Conservation (phyloP, 35 echinoderm and acorn worm species). For the Patiria miniata region DNA sequence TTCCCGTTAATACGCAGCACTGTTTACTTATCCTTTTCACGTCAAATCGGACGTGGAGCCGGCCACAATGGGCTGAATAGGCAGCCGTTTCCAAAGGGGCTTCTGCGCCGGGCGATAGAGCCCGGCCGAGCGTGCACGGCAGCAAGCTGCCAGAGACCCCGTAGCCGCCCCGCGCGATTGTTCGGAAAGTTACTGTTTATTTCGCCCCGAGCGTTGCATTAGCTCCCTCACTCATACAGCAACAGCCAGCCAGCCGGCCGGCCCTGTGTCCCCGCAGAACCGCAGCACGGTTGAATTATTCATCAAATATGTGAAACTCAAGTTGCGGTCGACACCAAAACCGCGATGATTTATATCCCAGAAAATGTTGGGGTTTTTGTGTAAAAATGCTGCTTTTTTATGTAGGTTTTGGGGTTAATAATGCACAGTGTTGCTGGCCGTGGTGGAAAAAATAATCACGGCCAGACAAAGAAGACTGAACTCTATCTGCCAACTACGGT, state of each 20-base stretch:
- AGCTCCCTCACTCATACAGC: neutral
- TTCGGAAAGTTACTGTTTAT: constrained; percentile 29
- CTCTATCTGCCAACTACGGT: neutral
- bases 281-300: neutral
- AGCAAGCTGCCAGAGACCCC: neutral
- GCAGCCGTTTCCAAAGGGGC: neutral
- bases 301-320: constrained; percentile 10
- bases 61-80: neutral
- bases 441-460: neutral
- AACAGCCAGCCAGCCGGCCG: neutral
- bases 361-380: constrained; percentile 14
- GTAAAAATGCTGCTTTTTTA: neutral
- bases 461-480: constrained; percentile 7
- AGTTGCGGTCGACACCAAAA: neutral
- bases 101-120: neutral
- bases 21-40: constrained; percentile 28
- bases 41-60: constrained; percentile 17
- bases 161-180: neutral
- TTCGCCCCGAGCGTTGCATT: constrained; percentile 19
- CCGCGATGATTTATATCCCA: neutral
- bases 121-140: neutral
- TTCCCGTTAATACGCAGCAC: neutral
- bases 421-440: neutral
- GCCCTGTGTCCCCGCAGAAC: neutral
- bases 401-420: constrained; percentile 7